These are phyloP conservation scores for Ceyx erithaca DNA, from an alignment of 2,797 vertebrate genomes.

Conservation along the genomic window DNA sequence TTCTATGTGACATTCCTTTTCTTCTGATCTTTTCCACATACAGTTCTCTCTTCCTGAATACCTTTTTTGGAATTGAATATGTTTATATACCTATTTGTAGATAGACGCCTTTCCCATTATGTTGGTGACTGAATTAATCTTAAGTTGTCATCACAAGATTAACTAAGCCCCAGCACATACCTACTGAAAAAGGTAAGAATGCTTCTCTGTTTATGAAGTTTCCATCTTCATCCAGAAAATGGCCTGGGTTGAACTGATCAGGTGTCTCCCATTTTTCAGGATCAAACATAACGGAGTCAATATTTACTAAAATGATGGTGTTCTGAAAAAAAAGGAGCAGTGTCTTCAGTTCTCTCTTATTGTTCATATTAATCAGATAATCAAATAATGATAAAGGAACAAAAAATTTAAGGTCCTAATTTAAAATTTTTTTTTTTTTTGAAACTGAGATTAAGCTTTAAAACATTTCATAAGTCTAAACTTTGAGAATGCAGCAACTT, in stretches of 20 bases:
- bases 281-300: slow-evolving; percentile 62
- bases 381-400: not conserved
- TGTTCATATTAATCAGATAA: not conserved
- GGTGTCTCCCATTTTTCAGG: slow-evolving; percentile 63
- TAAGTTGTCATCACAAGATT: not conserved
- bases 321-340: slow-evolving; percentile 16
- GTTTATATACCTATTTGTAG: not conserved
- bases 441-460: not conserved
- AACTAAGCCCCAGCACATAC: not conserved
- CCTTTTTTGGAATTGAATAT: not conserved
- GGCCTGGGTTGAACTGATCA: slow-evolving; percentile 56
- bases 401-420: not conserved
- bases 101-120: not conserved
- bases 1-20: not conserved
- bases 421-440: not conserved
- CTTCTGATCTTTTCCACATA: not conserved
- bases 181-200: slow-evolving; percentile 59
- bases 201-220: slow-evolving; percentile 61
- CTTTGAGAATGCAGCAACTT: not conserved
- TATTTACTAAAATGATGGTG: slow-evolving; percentile 48
- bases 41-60: not conserved
- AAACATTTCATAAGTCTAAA: not conserved
- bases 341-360: not conserved
- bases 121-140: not conserved
- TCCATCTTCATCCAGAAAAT: slow-evolving; percentile 69